Evolutionary conservation across 2,888 invertebrate species (phyloP).

Genomic region (Sminthurides aquaticus): DNA sequence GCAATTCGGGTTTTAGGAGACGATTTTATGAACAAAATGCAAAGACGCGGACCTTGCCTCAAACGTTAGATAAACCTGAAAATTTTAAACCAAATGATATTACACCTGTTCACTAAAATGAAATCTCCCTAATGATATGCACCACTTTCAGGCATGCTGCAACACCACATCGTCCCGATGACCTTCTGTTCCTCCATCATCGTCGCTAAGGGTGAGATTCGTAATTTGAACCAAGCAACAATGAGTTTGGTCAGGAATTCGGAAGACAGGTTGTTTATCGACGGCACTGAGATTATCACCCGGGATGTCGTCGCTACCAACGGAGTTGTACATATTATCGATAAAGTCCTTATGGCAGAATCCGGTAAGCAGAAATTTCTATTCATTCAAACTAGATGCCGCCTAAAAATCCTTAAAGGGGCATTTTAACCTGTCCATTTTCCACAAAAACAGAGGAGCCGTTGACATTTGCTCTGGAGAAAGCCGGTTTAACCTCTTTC

Average conservation of each 20-base stretch:
- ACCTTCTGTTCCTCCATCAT: constrained; percentile 61
- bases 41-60: constrained; percentile 56
- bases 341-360: constrained; percentile 59
- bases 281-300: constrained; percentile 53
- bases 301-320: constrained; percentile 60
- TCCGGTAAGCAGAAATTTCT: constrained; percentile 47
- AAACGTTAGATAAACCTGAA: constrained; percentile 54
- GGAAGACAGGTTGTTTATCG: constrained; percentile 54
- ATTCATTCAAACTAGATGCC: not conserved
- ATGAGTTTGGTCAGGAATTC: constrained; percentile 51
- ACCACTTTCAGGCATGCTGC: constrained; percentile 59
- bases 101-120: not conserved
- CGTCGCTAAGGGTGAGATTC: constrained; percentile 51
- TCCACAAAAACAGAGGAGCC: constrained; percentile 50
- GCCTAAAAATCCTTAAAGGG: too few relatives aligned
- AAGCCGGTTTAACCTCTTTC: constrained; percentile 58
- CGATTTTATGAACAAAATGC: constrained; percentile 51
- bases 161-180: constrained; percentile 60
- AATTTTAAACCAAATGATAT: constrained; percentile 13
- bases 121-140: not conserved
- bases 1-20: constrained; percentile 55
- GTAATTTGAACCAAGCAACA: constrained; percentile 51
- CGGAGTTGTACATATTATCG: constrained; percentile 65
- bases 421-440: too few relatives aligned
- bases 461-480: constrained; percentile 51